phyloP scores from a whole-genome alignment of 2,797 vertebrate genomes.

The Acestrorhynchus altus region DNA sequence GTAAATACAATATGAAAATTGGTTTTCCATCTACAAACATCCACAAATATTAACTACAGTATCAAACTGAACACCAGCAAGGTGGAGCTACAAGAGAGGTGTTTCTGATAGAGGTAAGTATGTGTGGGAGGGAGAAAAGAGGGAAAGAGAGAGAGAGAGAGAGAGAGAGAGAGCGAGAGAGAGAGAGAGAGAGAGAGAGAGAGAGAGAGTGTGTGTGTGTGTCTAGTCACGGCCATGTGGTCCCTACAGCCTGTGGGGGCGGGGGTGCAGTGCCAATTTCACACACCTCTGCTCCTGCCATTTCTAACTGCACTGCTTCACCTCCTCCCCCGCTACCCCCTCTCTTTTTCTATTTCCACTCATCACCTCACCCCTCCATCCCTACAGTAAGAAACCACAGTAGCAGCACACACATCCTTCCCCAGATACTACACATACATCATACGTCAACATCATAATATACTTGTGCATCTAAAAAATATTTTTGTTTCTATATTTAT shows the following conservation, averaged over 20 bases:
- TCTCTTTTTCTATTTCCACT: conserved; percentile 50
- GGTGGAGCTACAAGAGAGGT: background rate
- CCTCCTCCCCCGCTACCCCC: conserved; percentile 48
- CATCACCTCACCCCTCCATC: conserved; percentile 52
- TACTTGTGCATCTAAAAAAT: too few species aligned
- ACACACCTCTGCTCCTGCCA: conserved; percentile 75
- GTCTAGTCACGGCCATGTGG: conserved; percentile 8
- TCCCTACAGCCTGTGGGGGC: background rate
- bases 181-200: conserved; percentile 30
- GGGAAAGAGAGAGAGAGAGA: too few species aligned
- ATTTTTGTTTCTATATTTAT: too few species aligned
- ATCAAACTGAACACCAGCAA: background rate
- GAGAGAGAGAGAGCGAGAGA: too few species aligned
- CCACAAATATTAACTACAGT: too few species aligned
- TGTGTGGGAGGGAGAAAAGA: background rate
- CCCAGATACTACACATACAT: too few species aligned
- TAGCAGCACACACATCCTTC: conserved; percentile 61
- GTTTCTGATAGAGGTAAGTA: background rate
- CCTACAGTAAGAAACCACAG: conserved; percentile 60
- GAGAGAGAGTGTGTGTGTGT: conserved; percentile 51
- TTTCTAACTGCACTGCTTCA: conserved; percentile 71
- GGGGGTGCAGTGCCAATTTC: conserved; percentile 77
- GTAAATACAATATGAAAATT: too few species aligned
- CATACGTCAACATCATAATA: too few species aligned
- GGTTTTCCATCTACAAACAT: too few species aligned